Conservation (phyloP, 1,140 invertebrate genomes). For the Drosophila nannoptera region DNA sequence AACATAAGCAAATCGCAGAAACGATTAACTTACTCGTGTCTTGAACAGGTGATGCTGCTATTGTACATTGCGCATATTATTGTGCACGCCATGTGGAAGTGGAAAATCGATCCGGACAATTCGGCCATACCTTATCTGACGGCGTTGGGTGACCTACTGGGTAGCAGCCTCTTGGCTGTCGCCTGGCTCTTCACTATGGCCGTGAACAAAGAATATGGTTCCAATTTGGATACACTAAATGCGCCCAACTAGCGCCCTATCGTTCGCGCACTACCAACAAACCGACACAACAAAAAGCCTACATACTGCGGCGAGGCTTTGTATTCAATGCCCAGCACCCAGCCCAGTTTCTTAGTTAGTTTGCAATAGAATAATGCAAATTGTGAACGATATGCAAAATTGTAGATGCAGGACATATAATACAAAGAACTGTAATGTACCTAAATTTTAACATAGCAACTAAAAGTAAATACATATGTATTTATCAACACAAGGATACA, state of each 20-base stretch:
- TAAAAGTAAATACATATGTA: slow-evolving; percentile 14
- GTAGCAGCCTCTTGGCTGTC: slow-evolving; percentile 90
- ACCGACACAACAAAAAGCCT: neutral
- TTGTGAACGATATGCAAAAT: slow-evolving; percentile 15
- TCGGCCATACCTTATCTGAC: slow-evolving; percentile 98
- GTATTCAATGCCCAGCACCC: slow-evolving; percentile 18
- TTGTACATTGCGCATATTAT: slow-evolving; percentile 92
- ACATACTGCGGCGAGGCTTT: slow-evolving; percentile 15
- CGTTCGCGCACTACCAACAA: neutral
- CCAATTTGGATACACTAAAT: slow-evolving; percentile 62
- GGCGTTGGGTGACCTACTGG: slow-evolving; percentile 94
- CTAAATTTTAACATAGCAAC: slow-evolving; percentile 43
- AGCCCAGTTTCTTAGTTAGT: slow-evolving; percentile 40
- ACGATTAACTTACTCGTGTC: neutral
- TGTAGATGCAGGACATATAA: slow-evolving; percentile 19
- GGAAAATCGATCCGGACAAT: slow-evolving; percentile 96
- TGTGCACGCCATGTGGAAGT: slow-evolving; percentile 94
- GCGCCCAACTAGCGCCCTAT: slow-evolving; percentile 60
- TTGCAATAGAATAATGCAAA: slow-evolving; percentile 29
- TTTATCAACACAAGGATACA: slow-evolving; percentile 18
- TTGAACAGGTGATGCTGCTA: slow-evolving; percentile 86
- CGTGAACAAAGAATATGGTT: slow-evolving; percentile 83
- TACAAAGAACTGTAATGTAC: slow-evolving; percentile 48
- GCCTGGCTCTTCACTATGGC: slow-evolving; percentile 90
- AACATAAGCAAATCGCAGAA: too few species aligned